Conservation (phyloP, 2,888 invertebrate species). For the Bembecia ichneumoniformis region DNA sequence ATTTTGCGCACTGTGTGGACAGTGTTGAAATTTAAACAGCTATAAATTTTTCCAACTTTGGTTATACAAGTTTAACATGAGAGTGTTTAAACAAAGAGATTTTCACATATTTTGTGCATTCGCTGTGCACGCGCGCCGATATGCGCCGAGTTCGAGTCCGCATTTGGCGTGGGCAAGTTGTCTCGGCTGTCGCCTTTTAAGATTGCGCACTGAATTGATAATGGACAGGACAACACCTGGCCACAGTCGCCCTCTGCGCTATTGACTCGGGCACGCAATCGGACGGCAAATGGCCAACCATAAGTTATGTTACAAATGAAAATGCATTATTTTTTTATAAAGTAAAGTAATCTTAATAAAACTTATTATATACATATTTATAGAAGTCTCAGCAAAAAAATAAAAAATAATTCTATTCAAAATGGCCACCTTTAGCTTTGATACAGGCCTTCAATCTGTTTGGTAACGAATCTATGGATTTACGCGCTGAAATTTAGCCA, state of each 20-base stretch:
- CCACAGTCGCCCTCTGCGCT: constrained; percentile 17
- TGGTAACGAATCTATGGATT: too few relatives aligned
- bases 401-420: too few relatives aligned
- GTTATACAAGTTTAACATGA: not conserved
- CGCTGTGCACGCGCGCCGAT: not conserved
- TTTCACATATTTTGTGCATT: not conserved
- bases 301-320: too few relatives aligned
- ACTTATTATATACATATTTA: too few relatives aligned
- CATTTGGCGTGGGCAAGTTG: constrained; percentile 19
- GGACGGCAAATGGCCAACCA: not conserved
- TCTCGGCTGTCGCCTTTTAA: constrained; percentile 14
- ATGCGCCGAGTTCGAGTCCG: constrained; percentile 6
- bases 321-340: too few relatives aligned
- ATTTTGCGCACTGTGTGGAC: too few relatives aligned
- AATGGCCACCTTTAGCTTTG: too few relatives aligned
- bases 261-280: constrained; percentile 2
- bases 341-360: too few relatives aligned
- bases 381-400: too few relatives aligned
- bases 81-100: not conserved
- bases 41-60: not conserved
- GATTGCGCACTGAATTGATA: constrained; percentile 42
- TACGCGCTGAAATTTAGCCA: too few relatives aligned
- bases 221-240: constrained; percentile 57
- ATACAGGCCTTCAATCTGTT: too few relatives aligned
- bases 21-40: too few relatives aligned